Evolutionary conservation across 2,113 vertebrate species (phyloP).

Genomic region (Rhabdornis inornatus): DNA sequence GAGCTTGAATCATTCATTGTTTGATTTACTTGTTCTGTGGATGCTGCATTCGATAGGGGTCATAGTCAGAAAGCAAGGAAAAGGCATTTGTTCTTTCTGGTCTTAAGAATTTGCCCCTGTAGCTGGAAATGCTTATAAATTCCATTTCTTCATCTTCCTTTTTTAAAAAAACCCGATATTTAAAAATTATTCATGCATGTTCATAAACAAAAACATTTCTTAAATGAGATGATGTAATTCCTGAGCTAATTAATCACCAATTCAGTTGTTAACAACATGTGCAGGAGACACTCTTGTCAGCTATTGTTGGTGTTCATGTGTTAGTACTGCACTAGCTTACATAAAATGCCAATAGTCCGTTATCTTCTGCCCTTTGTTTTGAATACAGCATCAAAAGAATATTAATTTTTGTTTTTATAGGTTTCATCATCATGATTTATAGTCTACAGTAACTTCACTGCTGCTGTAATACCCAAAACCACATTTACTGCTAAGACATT

Average conservation of each 20-base stretch:
- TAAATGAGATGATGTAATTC: not conserved
- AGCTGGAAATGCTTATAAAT: not conserved
- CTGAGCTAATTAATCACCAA: not conserved
- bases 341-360: slow-evolving; percentile 7
- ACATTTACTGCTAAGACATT: slow-evolving; percentile 63
- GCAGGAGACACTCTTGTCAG: not conserved
- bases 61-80: not conserved
- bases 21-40: not conserved
- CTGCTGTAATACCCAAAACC: slow-evolving; percentile 60
- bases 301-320: not conserved
- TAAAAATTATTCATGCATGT: not conserved
- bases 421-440: slow-evolving; percentile 65
- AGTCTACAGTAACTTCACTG: slow-evolving; percentile 65
- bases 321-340: slow-evolving; percentile 3
- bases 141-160: not conserved
- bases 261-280: not conserved
- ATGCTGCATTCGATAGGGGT: not conserved
- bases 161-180: rapidly evolving
- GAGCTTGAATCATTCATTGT: not conserved
- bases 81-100: not conserved
- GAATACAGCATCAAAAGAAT: slow-evolving; percentile 42
- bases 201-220: not conserved
- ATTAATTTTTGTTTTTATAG: slow-evolving; percentile 62
- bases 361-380: slow-evolving; percentile 16
- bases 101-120: not conserved